Conservation (phyloP, 2,113 vertebrate species). For the Phrynosoma platyrhinos region DNA sequence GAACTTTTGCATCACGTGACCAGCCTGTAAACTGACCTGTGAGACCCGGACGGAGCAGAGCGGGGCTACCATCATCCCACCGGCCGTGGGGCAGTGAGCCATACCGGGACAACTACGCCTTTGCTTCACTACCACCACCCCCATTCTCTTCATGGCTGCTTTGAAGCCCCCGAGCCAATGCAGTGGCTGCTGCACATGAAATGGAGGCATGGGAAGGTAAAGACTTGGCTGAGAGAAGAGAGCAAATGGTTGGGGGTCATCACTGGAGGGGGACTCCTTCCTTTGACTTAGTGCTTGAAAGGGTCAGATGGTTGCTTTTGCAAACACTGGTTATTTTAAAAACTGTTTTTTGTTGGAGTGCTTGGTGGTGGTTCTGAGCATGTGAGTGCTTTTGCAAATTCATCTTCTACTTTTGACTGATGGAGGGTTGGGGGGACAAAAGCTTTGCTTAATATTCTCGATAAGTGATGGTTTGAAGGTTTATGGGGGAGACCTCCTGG, state of each 20-base stretch:
- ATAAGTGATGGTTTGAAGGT: not conserved
- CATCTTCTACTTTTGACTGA: no score
- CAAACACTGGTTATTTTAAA: no score
- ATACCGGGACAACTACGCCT: slow-evolving; percentile 56
- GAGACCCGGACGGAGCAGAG: slow-evolving; percentile 58
- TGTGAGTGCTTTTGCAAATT: not conserved
- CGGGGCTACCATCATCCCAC: slow-evolving; percentile 70
- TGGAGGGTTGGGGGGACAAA: no score
- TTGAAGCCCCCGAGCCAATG: slow-evolving; percentile 73
- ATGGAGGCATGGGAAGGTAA: slow-evolving; percentile 98
- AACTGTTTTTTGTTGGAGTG: no score
- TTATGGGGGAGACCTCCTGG: not conserved
- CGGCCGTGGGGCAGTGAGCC: slow-evolving; percentile 83
- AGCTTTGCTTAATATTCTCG: not conserved
- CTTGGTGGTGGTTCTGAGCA: no score
- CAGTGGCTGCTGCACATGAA: slow-evolving; percentile 86
- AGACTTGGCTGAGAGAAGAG: slow-evolving; percentile 11
- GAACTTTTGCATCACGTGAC: slow-evolving; percentile 94
- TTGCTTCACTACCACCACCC: slow-evolving; percentile 57
- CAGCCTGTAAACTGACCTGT: slow-evolving; percentile 91
- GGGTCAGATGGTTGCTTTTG: no score
- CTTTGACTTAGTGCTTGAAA: no score
- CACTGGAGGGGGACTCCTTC: no score
- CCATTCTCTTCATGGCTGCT: slow-evolving; percentile 86
- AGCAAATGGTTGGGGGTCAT: no score